A percentile compares a stretch with the other conserved stretches of the same genome.
Conservation (phyloP, 1,140 invertebrate genomes). For the Drosophila grimshawi region DNA sequence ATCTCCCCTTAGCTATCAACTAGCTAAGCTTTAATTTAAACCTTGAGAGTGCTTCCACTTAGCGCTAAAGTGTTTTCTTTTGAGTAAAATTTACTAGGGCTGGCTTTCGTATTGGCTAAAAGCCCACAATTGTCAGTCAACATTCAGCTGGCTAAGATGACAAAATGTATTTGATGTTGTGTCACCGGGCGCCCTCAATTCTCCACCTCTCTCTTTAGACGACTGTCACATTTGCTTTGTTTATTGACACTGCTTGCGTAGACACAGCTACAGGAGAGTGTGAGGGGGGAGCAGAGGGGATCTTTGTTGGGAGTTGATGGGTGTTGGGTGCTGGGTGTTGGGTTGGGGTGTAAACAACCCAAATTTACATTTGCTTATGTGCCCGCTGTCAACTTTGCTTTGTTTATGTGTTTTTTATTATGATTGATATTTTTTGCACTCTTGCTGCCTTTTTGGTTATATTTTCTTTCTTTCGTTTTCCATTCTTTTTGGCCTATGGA, state of each 20-base stretch:
- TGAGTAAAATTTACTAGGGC: constrained; percentile 2
- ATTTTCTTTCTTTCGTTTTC: not conserved
- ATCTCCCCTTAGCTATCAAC: not conserved
- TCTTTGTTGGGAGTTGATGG: not conserved
- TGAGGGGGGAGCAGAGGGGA: not conserved
- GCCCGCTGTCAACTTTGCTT: constrained; percentile 52
- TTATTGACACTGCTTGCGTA: constrained; percentile 36
- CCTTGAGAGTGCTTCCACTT: not conserved
- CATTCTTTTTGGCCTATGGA: constrained; percentile 36
- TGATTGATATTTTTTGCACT: constrained; percentile 54
- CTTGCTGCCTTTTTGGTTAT: constrained; percentile 5
- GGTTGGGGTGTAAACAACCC: constrained; percentile 25
- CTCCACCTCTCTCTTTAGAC: constrained; percentile 12
- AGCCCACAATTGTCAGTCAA: constrained; percentile 35
- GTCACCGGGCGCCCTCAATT: constrained; percentile 33
- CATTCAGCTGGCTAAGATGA: constrained; percentile 41
- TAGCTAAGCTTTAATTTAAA: not conserved
- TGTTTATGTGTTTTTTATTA: constrained; percentile 63
- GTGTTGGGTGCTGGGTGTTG: not conserved
- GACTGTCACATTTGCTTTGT: constrained; percentile 53
- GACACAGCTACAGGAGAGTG: not conserved
- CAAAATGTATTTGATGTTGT: constrained; percentile 51
- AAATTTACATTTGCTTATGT: constrained; percentile 57
- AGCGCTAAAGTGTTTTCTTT: constrained; percentile 4
- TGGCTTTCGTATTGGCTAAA: constrained; percentile 26